Conservation (phyloP, 2,113 vertebrate species). For the Orthonyx spaldingii region DNA sequence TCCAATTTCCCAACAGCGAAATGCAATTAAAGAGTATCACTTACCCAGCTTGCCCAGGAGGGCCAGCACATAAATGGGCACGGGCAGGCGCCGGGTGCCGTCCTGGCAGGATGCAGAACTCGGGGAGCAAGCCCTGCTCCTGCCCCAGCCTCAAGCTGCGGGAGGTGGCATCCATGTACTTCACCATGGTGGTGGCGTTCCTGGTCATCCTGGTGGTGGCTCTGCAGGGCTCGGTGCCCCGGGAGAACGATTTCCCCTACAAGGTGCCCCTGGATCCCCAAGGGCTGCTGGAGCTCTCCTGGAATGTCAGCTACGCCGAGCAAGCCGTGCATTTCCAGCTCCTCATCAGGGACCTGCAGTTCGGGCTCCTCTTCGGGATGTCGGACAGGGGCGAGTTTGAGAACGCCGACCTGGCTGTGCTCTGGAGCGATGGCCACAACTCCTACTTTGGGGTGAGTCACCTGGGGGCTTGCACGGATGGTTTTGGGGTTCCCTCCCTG, state of each 20-base stretch:
- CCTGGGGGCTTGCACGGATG: fast-evolving
- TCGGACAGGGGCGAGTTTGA: constrained; percentile 84
- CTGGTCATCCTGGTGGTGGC: constrained; percentile 88
- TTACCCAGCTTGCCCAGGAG: background rate
- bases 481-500: background rate
- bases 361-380: constrained; percentile 89
- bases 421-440: constrained; percentile 81
- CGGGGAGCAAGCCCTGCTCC: background rate
- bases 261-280: constrained; percentile 82
- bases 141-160: constrained; percentile 68
- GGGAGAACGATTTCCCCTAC: constrained; percentile 73
- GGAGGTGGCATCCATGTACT: constrained; percentile 86
- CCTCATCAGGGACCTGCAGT: constrained; percentile 58
- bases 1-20: constrained; percentile 85
- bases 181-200: constrained; percentile 80
- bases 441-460: constrained; percentile 87
- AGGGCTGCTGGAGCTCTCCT: constrained; percentile 82
- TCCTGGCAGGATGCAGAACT: constrained; percentile 45
- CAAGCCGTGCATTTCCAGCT: constrained; percentile 82
- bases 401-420: constrained; percentile 83
- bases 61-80: constrained; percentile 73
- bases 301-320: constrained; percentile 85
- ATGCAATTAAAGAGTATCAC: constrained; percentile 80
- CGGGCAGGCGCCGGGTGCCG: background rate
- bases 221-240: constrained; percentile 72